Conservation (phyloP, 2,797 vertebrate genomes). For the Arctocebus calabarensis region DNA sequence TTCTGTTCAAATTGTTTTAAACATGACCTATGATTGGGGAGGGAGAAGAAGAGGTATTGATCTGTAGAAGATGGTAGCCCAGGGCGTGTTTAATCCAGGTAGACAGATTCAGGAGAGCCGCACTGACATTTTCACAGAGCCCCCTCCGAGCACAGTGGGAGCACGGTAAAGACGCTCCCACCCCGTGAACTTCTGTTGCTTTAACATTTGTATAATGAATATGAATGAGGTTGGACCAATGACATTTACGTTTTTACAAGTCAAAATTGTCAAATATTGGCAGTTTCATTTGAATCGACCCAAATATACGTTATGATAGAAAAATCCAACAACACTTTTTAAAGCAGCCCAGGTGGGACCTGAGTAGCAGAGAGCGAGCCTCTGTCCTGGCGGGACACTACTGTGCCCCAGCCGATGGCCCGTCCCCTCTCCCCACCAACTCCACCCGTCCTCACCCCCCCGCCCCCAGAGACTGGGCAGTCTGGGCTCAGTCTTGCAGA, state of each 20-base stretch:
- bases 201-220: not conserved
- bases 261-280: not conserved
- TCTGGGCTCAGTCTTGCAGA: not conserved
- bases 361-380: not conserved
- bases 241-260: not conserved
- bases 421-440: not conserved
- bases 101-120: not conserved
- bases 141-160: not conserved
- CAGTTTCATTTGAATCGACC: not conserved
- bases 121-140: too few relatives aligned
- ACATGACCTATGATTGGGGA: not conserved
- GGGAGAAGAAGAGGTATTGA: not conserved
- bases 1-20: constrained; percentile 6
- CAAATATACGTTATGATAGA: not conserved
- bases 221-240: not conserved
- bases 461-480: accelerated
- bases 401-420: not conserved
- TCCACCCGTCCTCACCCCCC: not conserved
- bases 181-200: not conserved
- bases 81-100: not conserved
- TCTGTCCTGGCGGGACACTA: accelerated
- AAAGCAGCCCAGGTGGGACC: not conserved
- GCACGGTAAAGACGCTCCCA: accelerated
- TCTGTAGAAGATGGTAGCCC: not conserved
- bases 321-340: not conserved